Evolutionary conservation across 2,888 invertebrate species (phyloP), one percentile per base, ranked within the genome.

Genomic region (Lasioglossum vierecki): DNA sequence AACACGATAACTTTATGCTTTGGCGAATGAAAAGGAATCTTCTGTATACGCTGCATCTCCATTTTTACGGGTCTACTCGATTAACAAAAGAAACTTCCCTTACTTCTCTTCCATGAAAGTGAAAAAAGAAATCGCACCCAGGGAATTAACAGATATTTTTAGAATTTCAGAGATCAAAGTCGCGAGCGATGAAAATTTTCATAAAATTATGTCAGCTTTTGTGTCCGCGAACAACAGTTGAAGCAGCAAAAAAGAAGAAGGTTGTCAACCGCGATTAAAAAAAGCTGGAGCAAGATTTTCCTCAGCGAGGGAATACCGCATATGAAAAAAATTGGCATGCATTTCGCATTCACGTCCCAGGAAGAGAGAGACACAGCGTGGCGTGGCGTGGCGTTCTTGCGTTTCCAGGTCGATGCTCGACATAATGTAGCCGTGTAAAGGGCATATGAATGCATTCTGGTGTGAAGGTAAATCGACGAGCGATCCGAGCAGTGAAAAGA

Each of bases 341-440:
- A 30, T 76, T 63, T 44, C 44, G 75, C 71, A 35, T 66, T 72
- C 78, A 30, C 44, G 46, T 79, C 57, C 30, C 70, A 60, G 63
- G 78, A 30, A 63, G 76, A 82, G 8, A 66, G 35, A 66, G 35
- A 35, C 35, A 35, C 8, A 76, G 49, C 18, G 53, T 9, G 53
- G 22, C 53, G 2, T 9, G 53, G 53, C 53, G 66, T 18, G 79
- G 76, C 44, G 57, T 81, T 78, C 74, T 78, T 63, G 71, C 41
- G 79, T 86, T 87, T 86, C 79, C 86, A 83, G 86, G 78, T 84
- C 86, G 83, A 74, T 63, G 77, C 35, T 76, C 77, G 80, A 57
- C 83, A 79, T 79, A 83, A 80, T 83, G 78, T 68, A 41, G 70
- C 71, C 74, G 80, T 41, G 41, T 30, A 83, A 87, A 83, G 83